Conservation (phyloP, 2,888 invertebrate genomes). For the Acronicta aceris region DNA sequence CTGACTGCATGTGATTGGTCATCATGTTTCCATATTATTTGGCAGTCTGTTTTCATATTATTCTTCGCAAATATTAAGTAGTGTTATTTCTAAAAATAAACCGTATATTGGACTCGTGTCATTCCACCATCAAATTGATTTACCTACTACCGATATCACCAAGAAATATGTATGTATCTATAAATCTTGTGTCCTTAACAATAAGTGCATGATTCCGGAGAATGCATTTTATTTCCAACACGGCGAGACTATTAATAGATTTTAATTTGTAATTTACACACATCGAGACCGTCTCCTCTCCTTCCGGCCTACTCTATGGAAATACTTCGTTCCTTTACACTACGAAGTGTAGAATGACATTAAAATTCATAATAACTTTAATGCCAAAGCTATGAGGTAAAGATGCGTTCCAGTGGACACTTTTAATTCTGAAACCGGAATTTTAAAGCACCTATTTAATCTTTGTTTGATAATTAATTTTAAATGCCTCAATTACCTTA, state of each 20-base stretch:
- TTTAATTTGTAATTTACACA: constrained; percentile 61
- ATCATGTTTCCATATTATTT: too few relatives aligned
- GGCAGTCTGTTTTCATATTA: too few relatives aligned
- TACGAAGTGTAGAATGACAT: constrained; percentile 57
- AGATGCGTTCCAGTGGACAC: constrained; percentile 9
- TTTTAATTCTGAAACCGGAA: not conserved
- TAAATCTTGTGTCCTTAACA: constrained; percentile 31
- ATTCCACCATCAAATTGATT: not conserved
- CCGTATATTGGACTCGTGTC: too few relatives aligned
- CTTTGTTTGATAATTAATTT: too few relatives aligned
- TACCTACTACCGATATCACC: constrained; percentile 30
- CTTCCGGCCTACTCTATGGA: constrained; percentile 56
- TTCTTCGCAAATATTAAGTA: too few relatives aligned
- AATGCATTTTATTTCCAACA: constrained; percentile 48
- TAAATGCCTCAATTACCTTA: too few relatives aligned
- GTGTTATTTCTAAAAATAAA: too few relatives aligned
- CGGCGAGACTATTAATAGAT: constrained; percentile 53
- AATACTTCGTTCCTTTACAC: constrained; percentile 29
- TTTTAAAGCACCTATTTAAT: too few relatives aligned
- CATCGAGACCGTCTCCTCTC: constrained; percentile 55
- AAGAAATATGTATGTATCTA: constrained; percentile 15
- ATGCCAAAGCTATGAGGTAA: constrained; percentile 44
- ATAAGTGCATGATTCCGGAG: constrained; percentile 50
- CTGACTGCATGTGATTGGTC: too few relatives aligned
- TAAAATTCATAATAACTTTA: constrained; percentile 67